These are phyloP conservation scores for Mythimna loreyi DNA, from an alignment of 2,888 invertebrate genomes.

Conservation along the genomic window DNA sequence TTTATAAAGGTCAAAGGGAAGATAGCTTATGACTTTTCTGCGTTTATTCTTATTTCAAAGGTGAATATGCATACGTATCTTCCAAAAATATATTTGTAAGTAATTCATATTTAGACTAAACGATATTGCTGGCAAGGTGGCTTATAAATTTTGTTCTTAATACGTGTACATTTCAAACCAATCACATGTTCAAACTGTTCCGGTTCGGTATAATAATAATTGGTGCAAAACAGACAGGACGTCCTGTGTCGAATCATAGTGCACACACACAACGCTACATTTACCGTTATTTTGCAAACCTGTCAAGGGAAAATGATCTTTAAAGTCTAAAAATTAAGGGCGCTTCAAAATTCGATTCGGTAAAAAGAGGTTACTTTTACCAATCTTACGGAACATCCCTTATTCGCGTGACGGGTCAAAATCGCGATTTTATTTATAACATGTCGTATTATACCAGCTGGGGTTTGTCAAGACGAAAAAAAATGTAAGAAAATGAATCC, in stretches of 20 bases:
- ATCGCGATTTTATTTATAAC: slow-evolving; percentile 91
- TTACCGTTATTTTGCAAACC: slow-evolving; percentile 59
- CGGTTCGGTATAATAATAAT: slow-evolving; percentile 87
- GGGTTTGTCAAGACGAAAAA: slow-evolving; percentile 89
- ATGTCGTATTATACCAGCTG: slow-evolving; percentile 88
- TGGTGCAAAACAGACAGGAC: slow-evolving; percentile 89
- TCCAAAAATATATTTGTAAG: background rate
- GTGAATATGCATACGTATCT: background rate
- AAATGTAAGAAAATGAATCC: slow-evolving; percentile 86
- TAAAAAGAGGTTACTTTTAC: slow-evolving; percentile 57
- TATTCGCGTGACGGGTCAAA: slow-evolving; percentile 89
- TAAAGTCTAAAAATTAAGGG: slow-evolving; percentile 54
- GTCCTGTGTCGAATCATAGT: slow-evolving; percentile 87
- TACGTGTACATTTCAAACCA: slow-evolving; percentile 39
- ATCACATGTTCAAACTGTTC: slow-evolving; percentile 81
- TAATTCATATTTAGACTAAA: slow-evolving; percentile 14
- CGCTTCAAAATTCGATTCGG: slow-evolving; percentile 11
- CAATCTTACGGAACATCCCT: slow-evolving; percentile 84
- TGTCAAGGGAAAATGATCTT: slow-evolving; percentile 61
- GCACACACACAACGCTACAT: slow-evolving; percentile 69
- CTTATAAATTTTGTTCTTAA: slow-evolving; percentile 17
- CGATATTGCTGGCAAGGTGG: background rate
- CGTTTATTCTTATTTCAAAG: slow-evolving; percentile 3
- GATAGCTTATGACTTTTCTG: background rate
- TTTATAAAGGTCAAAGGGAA: slow-evolving; percentile 9